Evolutionary conservation across 2,113 vertebrate genomes (phyloP), one percentile per base, ranked within the genome.

Genomic region (Puma concolor): DNA sequence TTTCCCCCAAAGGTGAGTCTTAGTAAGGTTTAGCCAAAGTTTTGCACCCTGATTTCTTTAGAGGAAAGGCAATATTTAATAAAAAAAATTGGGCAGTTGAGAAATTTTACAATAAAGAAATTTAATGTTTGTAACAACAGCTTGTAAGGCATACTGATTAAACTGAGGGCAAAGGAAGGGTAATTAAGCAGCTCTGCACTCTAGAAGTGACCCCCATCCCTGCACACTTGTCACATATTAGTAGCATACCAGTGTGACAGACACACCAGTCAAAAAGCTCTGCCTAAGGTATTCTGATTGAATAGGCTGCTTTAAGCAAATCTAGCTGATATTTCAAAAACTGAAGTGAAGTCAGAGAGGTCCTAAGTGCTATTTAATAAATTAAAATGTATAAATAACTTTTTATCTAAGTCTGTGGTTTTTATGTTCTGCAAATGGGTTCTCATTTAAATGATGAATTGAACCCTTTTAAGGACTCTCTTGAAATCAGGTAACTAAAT

Each of bases 381-480:
- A 91, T 41, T 83, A 67, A 97, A 95, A 76, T 94, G 57, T 91
- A 57, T 74, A 82, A 84, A 69, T 82, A 13, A 95, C 4, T 5
- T 81, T 93, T 95, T 82, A 92, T 57, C 36, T 83, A 76, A 84
- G 60, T 77, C 66, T 67, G 36, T 72, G 64, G 44, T 88, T 91
- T 94, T 91, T 52, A 93, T 63, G 16, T 52, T 96, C 89, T 93
- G 71, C 5, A 83, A 95, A 85, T 52, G 64, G 31, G 38, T 7
- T 96, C 71, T 95, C 13, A 96, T 31, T 72, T 95, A 93, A 95
- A 92, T 76, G n/a, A 64, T 64, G 76, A 86, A 60, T 71, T 10
- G 79, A 96, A 91, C 31, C 17, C 11, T 90, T 97, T 81, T 80
- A 89, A 89, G 36, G 31, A 77, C 38, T 16, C 9, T 91, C 57